phyloP scores from a whole-genome alignment of 1,140 invertebrate species.

The Drosophila miranda region DNA sequence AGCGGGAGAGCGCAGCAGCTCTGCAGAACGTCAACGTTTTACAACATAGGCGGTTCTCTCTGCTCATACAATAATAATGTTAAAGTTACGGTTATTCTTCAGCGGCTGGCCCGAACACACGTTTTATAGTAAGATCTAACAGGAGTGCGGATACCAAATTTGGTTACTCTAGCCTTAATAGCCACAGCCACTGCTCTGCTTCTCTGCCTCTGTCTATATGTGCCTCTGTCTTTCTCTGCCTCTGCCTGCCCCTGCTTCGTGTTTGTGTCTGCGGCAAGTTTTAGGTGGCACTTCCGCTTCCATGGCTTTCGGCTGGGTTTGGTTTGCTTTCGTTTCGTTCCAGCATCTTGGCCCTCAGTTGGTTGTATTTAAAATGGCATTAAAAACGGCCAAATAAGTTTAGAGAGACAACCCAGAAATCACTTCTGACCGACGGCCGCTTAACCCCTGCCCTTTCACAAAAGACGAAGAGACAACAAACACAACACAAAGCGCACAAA shows the following conservation, averaged over 20 bases:
- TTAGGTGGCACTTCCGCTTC: slow-evolving; percentile 8
- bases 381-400: slow-evolving; percentile 75
- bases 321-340: slow-evolving; percentile 4
- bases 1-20: too few relatives aligned
- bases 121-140: too few relatives aligned
- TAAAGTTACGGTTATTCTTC: too few relatives aligned
- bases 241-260: background rate
- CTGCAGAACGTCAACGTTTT: too few relatives aligned
- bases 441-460: slow-evolving; percentile 1
- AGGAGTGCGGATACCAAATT: too few relatives aligned
- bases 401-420: slow-evolving; percentile 49
- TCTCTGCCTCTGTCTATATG: background rate
- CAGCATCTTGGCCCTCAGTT: slow-evolving; percentile 50
- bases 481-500: slow-evolving; percentile 43
- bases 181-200: background rate
- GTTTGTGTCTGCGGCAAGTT: background rate
- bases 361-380: slow-evolving; percentile 76
- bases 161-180: too few relatives aligned
- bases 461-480: slow-evolving; percentile 11
- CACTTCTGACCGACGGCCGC: slow-evolving; percentile 36
- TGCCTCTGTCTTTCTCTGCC: background rate
- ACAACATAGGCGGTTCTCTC: too few relatives aligned
- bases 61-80: too few relatives aligned
- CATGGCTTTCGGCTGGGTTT: background rate
- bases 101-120: too few relatives aligned